Base-by-base conservation (phyloP, 2,888 invertebrate species). In the Cephus pulcher region DNA sequence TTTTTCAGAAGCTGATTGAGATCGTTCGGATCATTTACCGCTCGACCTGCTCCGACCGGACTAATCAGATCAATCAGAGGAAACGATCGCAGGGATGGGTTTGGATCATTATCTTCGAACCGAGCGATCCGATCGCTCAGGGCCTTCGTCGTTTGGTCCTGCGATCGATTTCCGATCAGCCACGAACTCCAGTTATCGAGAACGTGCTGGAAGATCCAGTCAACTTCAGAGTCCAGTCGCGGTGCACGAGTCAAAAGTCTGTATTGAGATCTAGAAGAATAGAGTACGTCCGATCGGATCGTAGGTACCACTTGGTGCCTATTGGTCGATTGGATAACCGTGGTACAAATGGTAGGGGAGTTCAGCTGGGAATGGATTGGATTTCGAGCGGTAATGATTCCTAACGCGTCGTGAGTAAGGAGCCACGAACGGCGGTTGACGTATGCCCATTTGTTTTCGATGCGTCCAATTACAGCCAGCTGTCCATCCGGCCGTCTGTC, bases 1-100 rank as follows among this genome's bases (percentile, higher is more conserved):
- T 89, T 89, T 90, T 90, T 90, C 90, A 88, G 90, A 86, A 90
- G 90, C 90, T 89, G 90, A 90, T 90, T 90, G 90, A 90, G 90
- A 90, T 89, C 88, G 86, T 83, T 87, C 83, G 88, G 87, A 89
- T 90, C 88, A 89, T 90, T 90, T 90, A 88, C 89, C 86, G 88
- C 85, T 82, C 89, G 88, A 87, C 85, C 86, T 86, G 84, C 82
- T 85, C 86, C 85, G 82, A 78, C 78, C 79, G 85, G 86, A 88
- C 89, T 90, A 90, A 90, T 90, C 90, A 90, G 90, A 90, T 90
- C 90, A 90, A 90, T 90, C 90, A 90, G 90, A 89, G 83, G 81
- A 85, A 87, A 88, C 84, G 88, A 88, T 87, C 85, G 88, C 85
- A 71, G 81, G 82, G 85, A 89, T 86, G 88, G 87, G 87, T 87